Evolutionary conservation across 2,888 invertebrate species (phyloP).

Genomic region (Thalpophila matura): DNA sequence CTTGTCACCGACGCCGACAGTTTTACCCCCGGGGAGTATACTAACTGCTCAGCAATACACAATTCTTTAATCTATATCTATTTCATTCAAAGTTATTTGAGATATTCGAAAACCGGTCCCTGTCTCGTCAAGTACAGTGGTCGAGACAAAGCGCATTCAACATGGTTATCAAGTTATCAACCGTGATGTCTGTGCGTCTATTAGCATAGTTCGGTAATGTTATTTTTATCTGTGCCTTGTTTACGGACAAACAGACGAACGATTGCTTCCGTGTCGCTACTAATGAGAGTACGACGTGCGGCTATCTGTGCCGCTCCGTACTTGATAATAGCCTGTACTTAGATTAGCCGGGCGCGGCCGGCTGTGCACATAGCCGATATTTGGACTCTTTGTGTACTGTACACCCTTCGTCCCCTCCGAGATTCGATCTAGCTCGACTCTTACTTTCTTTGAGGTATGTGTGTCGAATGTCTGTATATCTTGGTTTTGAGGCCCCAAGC

Average conservation of each 20-base stretch:
- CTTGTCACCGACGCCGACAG: too few relatives aligned
- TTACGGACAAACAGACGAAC: constrained; percentile 11
- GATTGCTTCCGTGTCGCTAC: constrained; percentile 4
- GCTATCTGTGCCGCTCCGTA: constrained; percentile 1
- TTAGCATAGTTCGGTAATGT: constrained; percentile 45
- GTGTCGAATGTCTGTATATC: not conserved
- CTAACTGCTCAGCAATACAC: not conserved
- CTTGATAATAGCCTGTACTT: not conserved
- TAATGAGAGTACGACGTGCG: constrained; percentile 13
- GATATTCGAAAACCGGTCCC: not conserved
- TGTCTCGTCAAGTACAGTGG: not conserved
- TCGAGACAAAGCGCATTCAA: not conserved
- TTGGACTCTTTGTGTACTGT: not conserved
- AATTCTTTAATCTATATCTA: not conserved
- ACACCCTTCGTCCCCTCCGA: too few relatives aligned
- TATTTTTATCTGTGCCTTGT: constrained; percentile 44
- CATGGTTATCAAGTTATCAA: constrained; percentile 19
- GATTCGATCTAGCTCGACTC: too few relatives aligned
- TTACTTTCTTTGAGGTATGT: not conserved
- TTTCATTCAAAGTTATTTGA: not conserved
- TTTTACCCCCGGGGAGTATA: too few relatives aligned
- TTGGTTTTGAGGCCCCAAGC: too few relatives aligned
- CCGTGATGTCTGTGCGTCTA: constrained; percentile 14
- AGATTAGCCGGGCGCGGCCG: not conserved
- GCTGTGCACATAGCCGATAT: not conserved